A percentile compares a stretch with the other conserved stretches of the same genome.
phyloP scores from a whole-genome alignment of 2,113 vertebrate genomes.

The Mastomys coucha region DNA sequence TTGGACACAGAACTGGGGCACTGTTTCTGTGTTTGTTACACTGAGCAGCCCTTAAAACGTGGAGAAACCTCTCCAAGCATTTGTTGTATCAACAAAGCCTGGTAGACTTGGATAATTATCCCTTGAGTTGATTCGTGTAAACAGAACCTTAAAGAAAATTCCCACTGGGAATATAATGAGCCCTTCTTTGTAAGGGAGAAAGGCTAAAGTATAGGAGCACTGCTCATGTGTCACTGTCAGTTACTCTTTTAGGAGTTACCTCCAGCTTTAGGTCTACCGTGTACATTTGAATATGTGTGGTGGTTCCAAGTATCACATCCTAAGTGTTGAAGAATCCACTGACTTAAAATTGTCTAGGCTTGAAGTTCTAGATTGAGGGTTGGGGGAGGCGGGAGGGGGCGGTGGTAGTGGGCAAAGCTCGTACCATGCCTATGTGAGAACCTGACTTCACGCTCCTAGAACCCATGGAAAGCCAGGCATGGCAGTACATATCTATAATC shows the following conservation, averaged over 20 bases:
- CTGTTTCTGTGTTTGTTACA: constrained; percentile 22
- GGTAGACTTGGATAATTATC: constrained; percentile 29
- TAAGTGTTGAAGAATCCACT: not conserved
- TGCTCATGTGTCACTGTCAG: not conserved
- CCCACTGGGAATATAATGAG: not conserved
- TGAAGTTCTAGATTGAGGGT: not conserved
- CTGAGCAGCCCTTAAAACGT: constrained; percentile 11
- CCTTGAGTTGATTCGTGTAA: not conserved
- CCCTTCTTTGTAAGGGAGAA: not conserved
- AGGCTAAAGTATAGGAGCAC: not conserved
- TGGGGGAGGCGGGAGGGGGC: too few species aligned
- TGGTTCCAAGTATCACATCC: not conserved
- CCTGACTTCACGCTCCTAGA: not conserved
- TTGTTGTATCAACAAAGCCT: constrained; percentile 40
- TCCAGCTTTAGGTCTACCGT: not conserved
- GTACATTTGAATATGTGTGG: not conserved
- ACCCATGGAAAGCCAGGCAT: not conserved
- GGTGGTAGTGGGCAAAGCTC: not conserved
- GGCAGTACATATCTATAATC: not conserved
- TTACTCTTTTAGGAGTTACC: not conserved
- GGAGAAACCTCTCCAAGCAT: not conserved
- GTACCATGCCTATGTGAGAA: not conserved
- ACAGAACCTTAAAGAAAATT: not conserved
- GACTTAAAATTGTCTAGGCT: not conserved
- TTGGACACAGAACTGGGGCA: constrained; percentile 4